Conservation (phyloP, 2,113 vertebrate species). For the Myodes glareolus region DNA sequence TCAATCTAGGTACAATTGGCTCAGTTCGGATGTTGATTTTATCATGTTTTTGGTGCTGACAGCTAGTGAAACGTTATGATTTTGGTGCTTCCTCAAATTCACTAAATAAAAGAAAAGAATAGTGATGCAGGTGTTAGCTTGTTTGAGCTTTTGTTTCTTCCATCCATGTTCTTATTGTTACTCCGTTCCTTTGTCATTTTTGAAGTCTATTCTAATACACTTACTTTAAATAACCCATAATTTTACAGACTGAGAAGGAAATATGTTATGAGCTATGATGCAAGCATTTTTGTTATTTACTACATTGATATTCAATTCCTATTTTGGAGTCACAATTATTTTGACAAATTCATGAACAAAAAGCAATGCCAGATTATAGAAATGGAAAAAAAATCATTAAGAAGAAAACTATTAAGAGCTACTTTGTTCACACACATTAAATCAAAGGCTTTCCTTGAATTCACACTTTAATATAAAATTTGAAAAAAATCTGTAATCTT, state of each 20-base stretch:
- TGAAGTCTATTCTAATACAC: neutral
- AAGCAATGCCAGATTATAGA: neutral
- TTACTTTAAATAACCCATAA: neutral
- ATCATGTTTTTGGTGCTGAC: neutral
- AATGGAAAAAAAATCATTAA: neutral
- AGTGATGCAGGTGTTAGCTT: accelerated
- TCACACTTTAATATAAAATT: neutral
- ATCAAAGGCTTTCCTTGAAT: neutral
- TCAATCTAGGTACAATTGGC: neutral
- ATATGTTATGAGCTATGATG: too few relatives aligned
- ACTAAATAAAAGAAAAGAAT: neutral
- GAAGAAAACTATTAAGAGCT: neutral
- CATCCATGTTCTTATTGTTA: neutral
- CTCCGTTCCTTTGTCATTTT: neutral
- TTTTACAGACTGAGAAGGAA: neutral
- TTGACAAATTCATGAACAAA: neutral
- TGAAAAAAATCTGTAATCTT: neutral
- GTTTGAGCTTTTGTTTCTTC: neutral
- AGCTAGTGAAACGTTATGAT: neutral
- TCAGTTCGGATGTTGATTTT: neutral
- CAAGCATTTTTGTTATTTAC: neutral
- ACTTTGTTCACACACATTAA: neutral
- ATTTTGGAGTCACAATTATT: neutral
- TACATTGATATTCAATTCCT: neutral
- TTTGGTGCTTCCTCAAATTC: neutral